phyloP scores from a whole-genome alignment of 2,888 invertebrate genomes.

The Agrenia bidenticulata region DNA sequence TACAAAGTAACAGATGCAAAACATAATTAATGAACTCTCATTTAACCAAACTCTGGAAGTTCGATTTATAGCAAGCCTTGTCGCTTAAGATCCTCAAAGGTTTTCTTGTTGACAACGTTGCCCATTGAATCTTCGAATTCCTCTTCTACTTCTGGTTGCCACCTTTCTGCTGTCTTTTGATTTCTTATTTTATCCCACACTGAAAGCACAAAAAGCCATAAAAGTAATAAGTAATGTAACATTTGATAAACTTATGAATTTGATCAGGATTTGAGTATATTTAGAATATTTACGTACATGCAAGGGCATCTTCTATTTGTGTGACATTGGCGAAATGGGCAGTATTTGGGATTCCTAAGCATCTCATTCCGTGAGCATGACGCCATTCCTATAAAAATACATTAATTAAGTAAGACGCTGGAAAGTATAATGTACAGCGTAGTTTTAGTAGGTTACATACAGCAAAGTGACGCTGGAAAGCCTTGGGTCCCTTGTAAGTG shows the following conservation, averaged over 20 bases:
- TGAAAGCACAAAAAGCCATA: slow-evolving; percentile 54
- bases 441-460: slow-evolving; percentile 59
- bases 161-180: slow-evolving; percentile 92
- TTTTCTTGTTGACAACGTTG: slow-evolving; percentile 98
- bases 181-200: slow-evolving; percentile 98
- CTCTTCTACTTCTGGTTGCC: slow-evolving; percentile 95
- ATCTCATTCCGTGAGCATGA: slow-evolving; percentile 88
- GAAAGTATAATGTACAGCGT: no score
- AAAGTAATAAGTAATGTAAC: not conserved
- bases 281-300: slow-evolving; percentile 66
- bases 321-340: slow-evolving; percentile 99
- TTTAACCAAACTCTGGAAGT: no score
- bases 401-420: slow-evolving; percentile 49
- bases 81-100: slow-evolving; percentile 95
- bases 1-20: no score
- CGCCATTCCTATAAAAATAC: slow-evolving; percentile 63
- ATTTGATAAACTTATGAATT: no score
- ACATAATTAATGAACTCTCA: no score
- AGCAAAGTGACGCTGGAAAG: slow-evolving; percentile 98
- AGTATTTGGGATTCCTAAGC: slow-evolving; percentile 98
- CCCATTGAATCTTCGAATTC: slow-evolving; percentile 98
- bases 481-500: slow-evolving; percentile 97
- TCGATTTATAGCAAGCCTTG: slow-evolving; percentile 86
- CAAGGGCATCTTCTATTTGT: slow-evolving; percentile 95
- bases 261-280: no score